Conservation (phyloP, 23 tunicate species). For the Trididemnum clinides region DNA sequence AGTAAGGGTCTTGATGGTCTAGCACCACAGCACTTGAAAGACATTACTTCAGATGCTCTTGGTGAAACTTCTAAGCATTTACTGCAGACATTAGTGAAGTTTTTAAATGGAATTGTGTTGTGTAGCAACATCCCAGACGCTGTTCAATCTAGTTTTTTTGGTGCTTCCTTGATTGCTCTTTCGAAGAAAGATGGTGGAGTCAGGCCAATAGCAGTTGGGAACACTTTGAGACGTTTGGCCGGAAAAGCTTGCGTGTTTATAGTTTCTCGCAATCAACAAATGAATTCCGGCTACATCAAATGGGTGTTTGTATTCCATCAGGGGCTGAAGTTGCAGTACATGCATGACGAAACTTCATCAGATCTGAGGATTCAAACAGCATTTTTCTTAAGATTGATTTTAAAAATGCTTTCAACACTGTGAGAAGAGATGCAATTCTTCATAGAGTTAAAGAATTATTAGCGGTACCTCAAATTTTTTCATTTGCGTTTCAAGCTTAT, state of each 20-base stretch:
- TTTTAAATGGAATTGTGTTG: not conserved
- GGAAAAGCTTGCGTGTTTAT: not conserved
- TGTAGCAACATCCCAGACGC: not conserved
- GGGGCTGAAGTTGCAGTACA: not conserved
- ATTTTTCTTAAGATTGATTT: not conserved
- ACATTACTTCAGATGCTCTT: not conserved
- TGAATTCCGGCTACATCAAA: not conserved
- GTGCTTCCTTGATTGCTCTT: constrained; percentile 3
- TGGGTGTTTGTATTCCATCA: not conserved
- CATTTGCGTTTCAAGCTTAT: not conserved
- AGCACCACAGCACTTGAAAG: not conserved
- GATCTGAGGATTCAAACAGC: not conserved
- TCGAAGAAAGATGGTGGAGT: not conserved
- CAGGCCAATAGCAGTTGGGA: not conserved
- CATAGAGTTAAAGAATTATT: not conserved
- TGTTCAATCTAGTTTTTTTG: not conserved
- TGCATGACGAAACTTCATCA: not conserved
- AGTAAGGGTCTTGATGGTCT: not conserved
- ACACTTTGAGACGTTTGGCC: not conserved
- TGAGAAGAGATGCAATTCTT: not conserved
- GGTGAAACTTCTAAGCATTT: no score
- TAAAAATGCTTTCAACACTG: not conserved
- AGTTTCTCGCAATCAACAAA: not conserved
- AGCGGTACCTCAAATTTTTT: not conserved
- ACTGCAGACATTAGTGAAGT: not conserved